These are phyloP conservation scores for Yponomeuta plumbellus DNA, from an alignment of 2,888 invertebrate species.

Conservation along the genomic window DNA sequence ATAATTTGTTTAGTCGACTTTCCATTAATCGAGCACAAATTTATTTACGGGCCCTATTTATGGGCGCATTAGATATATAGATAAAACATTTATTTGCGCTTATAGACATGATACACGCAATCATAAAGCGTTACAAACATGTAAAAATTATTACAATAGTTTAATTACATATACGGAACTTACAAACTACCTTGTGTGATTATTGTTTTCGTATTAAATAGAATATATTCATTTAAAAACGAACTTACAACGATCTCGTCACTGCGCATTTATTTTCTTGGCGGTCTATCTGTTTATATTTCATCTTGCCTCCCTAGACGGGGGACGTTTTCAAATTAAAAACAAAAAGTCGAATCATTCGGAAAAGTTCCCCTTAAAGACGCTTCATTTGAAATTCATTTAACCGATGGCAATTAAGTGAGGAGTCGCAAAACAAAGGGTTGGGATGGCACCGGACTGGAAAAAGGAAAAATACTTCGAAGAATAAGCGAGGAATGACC, in stretches of 20 bases:
- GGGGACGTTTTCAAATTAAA: constrained; percentile 15
- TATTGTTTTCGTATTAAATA: too few species aligned
- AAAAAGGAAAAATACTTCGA: neutral
- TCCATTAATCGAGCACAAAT: too few species aligned
- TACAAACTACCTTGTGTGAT: too few species aligned
- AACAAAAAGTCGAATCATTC: constrained; percentile 18
- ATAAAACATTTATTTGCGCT: too few species aligned
- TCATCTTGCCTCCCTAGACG: neutral
- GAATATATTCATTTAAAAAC: too few species aligned
- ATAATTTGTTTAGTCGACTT: too few species aligned
- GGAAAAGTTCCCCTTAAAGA: constrained; percentile 21
- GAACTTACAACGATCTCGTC: neutral
- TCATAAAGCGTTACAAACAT: too few species aligned
- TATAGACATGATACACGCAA: too few species aligned
- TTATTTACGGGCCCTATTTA: too few species aligned
- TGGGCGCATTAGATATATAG: too few species aligned
- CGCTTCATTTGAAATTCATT: constrained; percentile 28
- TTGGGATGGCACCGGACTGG: neutral
- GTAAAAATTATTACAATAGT: too few species aligned
- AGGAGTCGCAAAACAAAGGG: constrained; percentile 4
- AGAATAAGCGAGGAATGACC: neutral
- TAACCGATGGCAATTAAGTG: constrained; percentile 25
- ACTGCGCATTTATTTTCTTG: neutral
- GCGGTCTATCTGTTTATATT: neutral
- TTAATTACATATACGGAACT: too few species aligned